A percentile compares a stretch with the other conserved stretches of the same genome.
phyloP scores from a whole-genome alignment of 2,113 vertebrate genomes.

The Syngnathoides biaculeatus region DNA sequence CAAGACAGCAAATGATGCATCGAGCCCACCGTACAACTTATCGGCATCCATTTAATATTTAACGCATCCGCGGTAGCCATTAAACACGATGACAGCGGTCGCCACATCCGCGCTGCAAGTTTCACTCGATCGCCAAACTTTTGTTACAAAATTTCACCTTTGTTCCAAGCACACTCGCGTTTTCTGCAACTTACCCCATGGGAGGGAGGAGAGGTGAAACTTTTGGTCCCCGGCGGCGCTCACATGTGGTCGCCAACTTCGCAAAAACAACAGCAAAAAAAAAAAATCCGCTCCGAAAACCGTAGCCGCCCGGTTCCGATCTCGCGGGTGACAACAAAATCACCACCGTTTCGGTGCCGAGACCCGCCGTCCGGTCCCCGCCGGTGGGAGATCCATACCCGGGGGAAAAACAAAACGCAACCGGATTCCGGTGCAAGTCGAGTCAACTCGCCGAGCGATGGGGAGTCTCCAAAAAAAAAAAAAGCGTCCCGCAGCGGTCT shows the following conservation, averaged over 20 bases:
- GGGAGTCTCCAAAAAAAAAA: no score
- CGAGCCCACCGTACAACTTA: neutral
- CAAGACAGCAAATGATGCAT: constrained; percentile 37
- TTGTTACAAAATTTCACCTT: no score
- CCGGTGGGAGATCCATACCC: constrained; percentile 56
- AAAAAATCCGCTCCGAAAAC: neutral
- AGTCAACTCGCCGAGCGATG: neutral
- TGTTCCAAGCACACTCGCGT: no score
- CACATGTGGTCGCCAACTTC: constrained; percentile 39
- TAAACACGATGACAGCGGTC: constrained; percentile 28
- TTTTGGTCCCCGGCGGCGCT: constrained; percentile 42
- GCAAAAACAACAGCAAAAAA: constrained; percentile 5
- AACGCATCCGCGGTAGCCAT: constrained; percentile 51
- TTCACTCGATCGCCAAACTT: constrained; percentile 1
- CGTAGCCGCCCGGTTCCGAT: neutral
- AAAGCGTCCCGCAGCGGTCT: neutral
- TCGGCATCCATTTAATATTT: constrained; percentile 48
- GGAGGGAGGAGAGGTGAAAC: constrained; percentile 48
- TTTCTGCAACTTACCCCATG: constrained; percentile 71
- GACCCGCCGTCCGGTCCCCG: constrained; percentile 35
- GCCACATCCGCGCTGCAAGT: constrained; percentile 9
- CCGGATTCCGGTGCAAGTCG: neutral
- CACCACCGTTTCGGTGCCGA: constrained; percentile 44
- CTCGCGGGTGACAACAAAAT: constrained; percentile 40
- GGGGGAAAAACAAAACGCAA: neutral